These are phyloP conservation scores for Heliconius ethilla DNA, from an alignment of 2,888 invertebrate genomes.

Conservation along the genomic window DNA sequence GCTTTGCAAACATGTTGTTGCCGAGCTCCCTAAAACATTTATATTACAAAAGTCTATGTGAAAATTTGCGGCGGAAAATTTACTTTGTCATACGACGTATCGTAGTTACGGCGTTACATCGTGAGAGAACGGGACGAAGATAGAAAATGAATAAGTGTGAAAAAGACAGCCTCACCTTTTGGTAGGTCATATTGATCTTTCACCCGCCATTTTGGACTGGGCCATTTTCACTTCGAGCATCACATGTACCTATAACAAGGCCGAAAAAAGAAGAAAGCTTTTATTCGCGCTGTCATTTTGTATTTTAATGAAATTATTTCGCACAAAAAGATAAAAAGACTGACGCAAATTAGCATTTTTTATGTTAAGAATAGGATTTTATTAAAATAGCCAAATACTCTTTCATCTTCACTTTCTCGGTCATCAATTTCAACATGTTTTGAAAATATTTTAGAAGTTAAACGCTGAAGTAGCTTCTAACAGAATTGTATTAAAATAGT, in stretches of 20 bases:
- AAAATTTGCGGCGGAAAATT: constrained; percentile 70
- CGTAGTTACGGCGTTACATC: constrained; percentile 64
- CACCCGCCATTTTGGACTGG: constrained; percentile 80
- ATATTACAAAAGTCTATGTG: constrained; percentile 53
- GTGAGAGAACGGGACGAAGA: constrained; percentile 61
- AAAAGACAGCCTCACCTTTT: constrained; percentile 67
- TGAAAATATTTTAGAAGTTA: neutral
- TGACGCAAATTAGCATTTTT: constrained; percentile 73
- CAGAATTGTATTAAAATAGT: neutral
- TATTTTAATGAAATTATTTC: constrained; percentile 76
- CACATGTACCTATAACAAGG: constrained; percentile 66
- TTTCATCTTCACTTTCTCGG: constrained; percentile 26
- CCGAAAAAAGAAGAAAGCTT: constrained; percentile 67
- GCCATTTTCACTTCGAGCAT: constrained; percentile 77
- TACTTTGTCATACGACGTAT: constrained; percentile 73
- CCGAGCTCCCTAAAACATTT: constrained; percentile 51
- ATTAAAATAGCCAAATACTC: constrained; percentile 21
- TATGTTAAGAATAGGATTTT: constrained; percentile 59
- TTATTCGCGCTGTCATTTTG: constrained; percentile 74
- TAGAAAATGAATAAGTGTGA: constrained; percentile 52
- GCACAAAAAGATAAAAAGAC: constrained; percentile 60
- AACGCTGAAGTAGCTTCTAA: neutral
- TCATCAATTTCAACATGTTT: neutral
- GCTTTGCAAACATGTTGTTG: constrained; percentile 67
- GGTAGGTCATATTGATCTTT: constrained; percentile 82